Base-by-base conservation (phyloP, 1,140 invertebrate species). In the Drosophila subobscura region DNA sequence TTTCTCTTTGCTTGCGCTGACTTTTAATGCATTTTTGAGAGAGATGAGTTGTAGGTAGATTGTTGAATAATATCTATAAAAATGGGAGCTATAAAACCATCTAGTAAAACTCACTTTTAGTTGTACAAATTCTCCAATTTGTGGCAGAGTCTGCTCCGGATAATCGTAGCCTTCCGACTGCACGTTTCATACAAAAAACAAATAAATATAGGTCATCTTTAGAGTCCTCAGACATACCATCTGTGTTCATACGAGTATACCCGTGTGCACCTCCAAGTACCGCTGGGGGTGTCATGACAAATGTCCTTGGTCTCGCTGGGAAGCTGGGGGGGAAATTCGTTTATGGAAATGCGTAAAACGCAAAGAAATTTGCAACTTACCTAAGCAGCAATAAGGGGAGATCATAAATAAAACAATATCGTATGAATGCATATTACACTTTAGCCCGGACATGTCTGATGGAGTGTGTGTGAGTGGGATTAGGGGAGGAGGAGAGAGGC, bases 381-480 rank as follows among this genome's bases (percentile, higher is more conserved):
- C 71, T 65, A 80, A 78, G 60, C 70, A 75, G 60, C 59, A 64
- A 77, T 85, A 85, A 81, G 73, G 49, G 23, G 25, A 78, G 77
- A 86, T 86, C 81, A 81, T 86, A 88, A 86, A 86, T 86, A 88
- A 88, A 81, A 86, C 83, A 88, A 88, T 85, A 86, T 86, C 64
- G 55, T 59, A 86, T 88, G 77, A 86, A 75, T 77, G 71, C 81
- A 86, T 73, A 59, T 58, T 51, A 44, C 47, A 42, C 44, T 64
- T 25, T 23, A 54, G 44, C 14, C 29, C n/a, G 10, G 22, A 20
- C 25, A 22, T 57, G 44, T 20, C 25, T 22, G 33, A 29, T 40
- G 25, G 33, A 27, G 40, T 8, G 53, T 29, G 29, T 14, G 46
- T 29, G 7, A 0, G 20, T 49, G 40, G 40, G 25, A 25, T 14